phyloP scores from a whole-genome alignment of 2,113 vertebrate species.

The Tetraodon nigroviridis region DNA sequence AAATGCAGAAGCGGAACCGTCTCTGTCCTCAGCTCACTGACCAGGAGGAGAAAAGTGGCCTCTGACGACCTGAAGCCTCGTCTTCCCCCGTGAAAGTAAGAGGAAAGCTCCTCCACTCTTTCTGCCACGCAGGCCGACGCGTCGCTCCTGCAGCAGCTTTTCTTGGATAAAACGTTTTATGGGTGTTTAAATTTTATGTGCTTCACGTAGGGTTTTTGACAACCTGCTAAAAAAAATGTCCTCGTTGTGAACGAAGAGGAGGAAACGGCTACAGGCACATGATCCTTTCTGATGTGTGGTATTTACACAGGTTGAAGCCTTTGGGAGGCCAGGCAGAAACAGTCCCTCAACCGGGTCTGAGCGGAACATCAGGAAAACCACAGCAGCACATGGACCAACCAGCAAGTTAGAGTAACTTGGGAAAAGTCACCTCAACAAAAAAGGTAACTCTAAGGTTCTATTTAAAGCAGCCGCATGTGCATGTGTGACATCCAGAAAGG shows the following conservation, averaged over 20 bases:
- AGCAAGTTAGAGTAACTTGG: no score
- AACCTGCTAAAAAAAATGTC: conserved; percentile 41
- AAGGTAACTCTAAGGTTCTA: background rate
- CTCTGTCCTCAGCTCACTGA: conserved; percentile 28
- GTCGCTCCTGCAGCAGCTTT: conserved; percentile 79
- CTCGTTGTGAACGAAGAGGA: conserved; percentile 65
- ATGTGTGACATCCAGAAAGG: no score
- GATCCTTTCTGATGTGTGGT: conserved; percentile 29
- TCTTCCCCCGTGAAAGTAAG: conserved; percentile 66
- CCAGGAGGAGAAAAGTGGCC: conserved; percentile 77
- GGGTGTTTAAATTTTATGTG: conserved; percentile 80
- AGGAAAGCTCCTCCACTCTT: conserved; percentile 80
- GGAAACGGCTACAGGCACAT: conserved; percentile 51
- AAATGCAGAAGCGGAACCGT: conserved; percentile 29
- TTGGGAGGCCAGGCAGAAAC: conserved; percentile 32
- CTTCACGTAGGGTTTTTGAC: conserved; percentile 71
- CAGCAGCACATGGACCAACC: conserved; percentile 14
- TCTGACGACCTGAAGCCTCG: conserved; percentile 82
- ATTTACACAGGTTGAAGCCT: conserved; percentile 47
- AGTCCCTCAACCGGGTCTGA: conserved; percentile 35
- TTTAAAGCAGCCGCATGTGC: no score
- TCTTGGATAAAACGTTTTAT: conserved; percentile 85
- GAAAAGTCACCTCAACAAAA: background rate
- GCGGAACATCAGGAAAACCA: background rate
- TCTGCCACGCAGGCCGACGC: conserved; percentile 84